A percentile compares a stretch with the other conserved stretches of the same genome.
These are phyloP conservation scores for Fabriciana adippe DNA, from an alignment of 2,888 invertebrate genomes.

Conservation along the genomic window DNA sequence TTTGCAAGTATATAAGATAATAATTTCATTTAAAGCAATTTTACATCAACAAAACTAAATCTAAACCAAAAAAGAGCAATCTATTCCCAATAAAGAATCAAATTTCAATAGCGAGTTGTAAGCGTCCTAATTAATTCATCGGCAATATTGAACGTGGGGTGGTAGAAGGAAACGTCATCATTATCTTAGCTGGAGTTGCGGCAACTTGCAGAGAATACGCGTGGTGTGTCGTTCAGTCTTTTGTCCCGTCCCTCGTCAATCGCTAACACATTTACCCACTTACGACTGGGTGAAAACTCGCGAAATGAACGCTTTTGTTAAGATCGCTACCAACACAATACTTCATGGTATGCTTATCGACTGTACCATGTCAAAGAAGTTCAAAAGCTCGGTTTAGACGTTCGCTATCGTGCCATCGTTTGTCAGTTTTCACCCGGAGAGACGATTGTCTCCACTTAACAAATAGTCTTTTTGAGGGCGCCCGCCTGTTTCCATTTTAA, in stretches of 20 bases:
- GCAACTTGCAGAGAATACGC: slow-evolving; percentile 53
- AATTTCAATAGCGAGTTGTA: background rate
- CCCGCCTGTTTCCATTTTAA: slow-evolving; percentile 62
- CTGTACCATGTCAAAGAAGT: slow-evolving; percentile 74
- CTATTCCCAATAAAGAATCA: background rate
- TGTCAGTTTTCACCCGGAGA: slow-evolving; percentile 73
- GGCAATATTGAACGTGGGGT: slow-evolving; percentile 44
- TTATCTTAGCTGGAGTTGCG: slow-evolving; percentile 66
- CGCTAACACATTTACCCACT: slow-evolving; percentile 80
- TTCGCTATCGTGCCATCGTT: slow-evolving; percentile 68
- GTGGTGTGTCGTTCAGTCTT: slow-evolving; percentile 50
- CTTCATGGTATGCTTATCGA: slow-evolving; percentile 70
- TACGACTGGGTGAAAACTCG: slow-evolving; percentile 77
- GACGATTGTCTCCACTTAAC: slow-evolving; percentile 66
- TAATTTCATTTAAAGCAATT: background rate
- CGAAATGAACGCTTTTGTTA: slow-evolving; percentile 73
- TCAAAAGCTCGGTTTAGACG: slow-evolving; percentile 77
- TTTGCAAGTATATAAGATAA: background rate
- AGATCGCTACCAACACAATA: slow-evolving; percentile 56
- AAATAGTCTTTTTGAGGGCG: slow-evolving; percentile 72
- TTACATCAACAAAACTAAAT: background rate
- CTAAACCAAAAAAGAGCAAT: background rate
- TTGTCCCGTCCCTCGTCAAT: slow-evolving; percentile 68
- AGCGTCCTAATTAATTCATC: slow-evolving; percentile 50
- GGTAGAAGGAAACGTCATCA: slow-evolving; percentile 61